Conservation (phyloP, 2,113 vertebrate species). For the Catharus minimus region DNA sequence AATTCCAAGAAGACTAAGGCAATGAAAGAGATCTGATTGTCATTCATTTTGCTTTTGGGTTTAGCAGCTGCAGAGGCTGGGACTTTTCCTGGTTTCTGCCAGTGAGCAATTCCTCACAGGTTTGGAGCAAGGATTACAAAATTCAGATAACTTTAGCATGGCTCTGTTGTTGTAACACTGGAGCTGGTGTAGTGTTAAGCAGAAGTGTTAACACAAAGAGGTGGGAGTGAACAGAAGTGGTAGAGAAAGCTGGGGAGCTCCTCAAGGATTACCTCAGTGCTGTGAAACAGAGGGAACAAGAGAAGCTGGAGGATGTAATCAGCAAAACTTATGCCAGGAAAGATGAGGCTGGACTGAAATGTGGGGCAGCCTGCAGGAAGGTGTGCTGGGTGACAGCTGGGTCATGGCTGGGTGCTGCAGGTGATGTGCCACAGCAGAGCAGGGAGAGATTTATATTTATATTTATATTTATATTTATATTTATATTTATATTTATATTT, state of each 20-base stretch:
- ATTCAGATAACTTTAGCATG: not conserved
- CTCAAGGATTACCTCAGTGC: not conserved
- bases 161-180: not conserved
- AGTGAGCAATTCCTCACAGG: not conserved
- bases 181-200: not conserved
- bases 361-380: not conserved
- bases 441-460: not conserved
- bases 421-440: not conserved
- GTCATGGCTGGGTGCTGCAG: not conserved
- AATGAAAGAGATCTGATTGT: not conserved
- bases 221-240: not conserved
- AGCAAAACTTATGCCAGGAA: not conserved
- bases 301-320: not conserved
- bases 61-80: not conserved
- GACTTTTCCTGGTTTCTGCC: not conserved
- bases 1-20: not conserved
- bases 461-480: too few species aligned
- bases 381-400: not conserved
- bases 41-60: not conserved
- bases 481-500: not conserved
- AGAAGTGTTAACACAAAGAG: not conserved
- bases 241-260: not conserved
- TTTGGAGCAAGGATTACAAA: not conserved
- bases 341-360: not conserved
- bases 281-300: not conserved